Conservation (phyloP, 92 coral and sea anemone genomes). For the Parazoanthus darwini region DNA sequence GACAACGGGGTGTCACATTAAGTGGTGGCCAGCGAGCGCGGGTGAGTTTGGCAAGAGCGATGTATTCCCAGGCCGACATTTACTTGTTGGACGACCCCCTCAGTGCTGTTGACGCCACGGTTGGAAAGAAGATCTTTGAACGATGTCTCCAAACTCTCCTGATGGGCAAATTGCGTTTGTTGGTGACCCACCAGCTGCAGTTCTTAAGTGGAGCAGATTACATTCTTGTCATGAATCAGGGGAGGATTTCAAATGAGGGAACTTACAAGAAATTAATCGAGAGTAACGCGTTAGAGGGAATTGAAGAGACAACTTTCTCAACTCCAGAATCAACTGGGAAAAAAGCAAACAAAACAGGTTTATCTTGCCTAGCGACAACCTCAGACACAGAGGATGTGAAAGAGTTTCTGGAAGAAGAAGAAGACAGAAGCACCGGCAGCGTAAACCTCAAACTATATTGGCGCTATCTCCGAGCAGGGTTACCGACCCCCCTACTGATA, state of each 20-base stretch:
- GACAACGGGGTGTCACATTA: conserved; percentile 18
- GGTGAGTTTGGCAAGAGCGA: conserved; percentile 9
- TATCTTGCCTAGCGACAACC: background rate
- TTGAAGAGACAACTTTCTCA: background rate
- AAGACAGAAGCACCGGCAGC: conserved; percentile 11
- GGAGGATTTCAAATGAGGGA: background rate
- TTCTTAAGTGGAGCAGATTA: conserved; percentile 13
- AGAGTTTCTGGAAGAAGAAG: conserved; percentile 12
- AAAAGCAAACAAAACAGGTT: background rate
- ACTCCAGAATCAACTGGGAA: background rate
- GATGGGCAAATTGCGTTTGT: background rate
- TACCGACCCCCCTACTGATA: background rate
- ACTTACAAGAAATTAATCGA: background rate
- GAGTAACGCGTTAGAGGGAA: background rate
- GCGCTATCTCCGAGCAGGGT: conserved; percentile 11
- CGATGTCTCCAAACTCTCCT: conserved; percentile 8
- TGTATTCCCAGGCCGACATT: conserved; percentile 12
- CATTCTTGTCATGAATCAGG: conserved; percentile 3
- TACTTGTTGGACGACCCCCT: conserved; percentile 22
- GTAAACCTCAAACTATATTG: conserved; percentile 8
- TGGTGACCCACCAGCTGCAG: conserved; percentile 22
- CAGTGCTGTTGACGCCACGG: conserved; percentile 27
- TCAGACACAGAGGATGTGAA: background rate
- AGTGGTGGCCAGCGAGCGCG: conserved; percentile 35
- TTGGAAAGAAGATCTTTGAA: conserved; percentile 26